Percentiles rank a stretch among this genome's conserved stretches.
Evolutionary conservation across 2,113 vertebrate species (phyloP).

Genomic region (Smithornis capensis): DNA sequence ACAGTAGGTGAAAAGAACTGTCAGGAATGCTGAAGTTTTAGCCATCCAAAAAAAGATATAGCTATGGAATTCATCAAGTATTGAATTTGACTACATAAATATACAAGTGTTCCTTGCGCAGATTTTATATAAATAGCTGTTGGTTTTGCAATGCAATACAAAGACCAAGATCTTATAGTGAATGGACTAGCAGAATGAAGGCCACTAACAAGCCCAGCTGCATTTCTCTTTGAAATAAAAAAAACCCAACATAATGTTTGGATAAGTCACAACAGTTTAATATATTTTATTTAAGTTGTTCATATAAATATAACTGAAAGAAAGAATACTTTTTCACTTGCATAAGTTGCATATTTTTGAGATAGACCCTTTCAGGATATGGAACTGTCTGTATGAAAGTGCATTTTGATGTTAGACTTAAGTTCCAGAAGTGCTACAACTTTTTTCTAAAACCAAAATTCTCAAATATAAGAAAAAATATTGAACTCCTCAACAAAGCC

Average conservation of each 20-base stretch:
- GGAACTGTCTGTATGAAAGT: not conserved
- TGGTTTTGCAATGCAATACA: not conserved
- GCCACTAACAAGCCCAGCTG: not conserved
- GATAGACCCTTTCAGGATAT: not conserved
- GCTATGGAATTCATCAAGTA: not conserved
- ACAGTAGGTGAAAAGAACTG: not conserved
- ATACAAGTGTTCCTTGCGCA: not conserved
- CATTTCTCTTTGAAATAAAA: not conserved
- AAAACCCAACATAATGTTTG: not conserved
- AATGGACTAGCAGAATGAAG: not conserved
- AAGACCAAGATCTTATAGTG: not conserved
- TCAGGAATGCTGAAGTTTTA: not conserved
- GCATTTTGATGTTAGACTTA: not conserved
- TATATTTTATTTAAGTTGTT: not conserved
- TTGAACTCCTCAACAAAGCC: not conserved
- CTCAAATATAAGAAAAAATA: not conserved
- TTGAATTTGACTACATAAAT: not conserved
- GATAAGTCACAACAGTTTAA: not conserved
- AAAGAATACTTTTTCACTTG: not conserved
- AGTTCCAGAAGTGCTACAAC: not conserved
- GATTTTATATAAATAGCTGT: not conserved
- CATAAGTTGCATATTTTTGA: not conserved
- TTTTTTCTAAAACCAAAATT: not conserved
- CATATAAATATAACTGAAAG: not conserved
- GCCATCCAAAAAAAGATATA: not conserved